Evolutionary conservation across 2,888 invertebrate genomes (phyloP), one percentile per base, ranked within the genome.

Genomic region (Lepidocyrtinus sp.): DNA sequence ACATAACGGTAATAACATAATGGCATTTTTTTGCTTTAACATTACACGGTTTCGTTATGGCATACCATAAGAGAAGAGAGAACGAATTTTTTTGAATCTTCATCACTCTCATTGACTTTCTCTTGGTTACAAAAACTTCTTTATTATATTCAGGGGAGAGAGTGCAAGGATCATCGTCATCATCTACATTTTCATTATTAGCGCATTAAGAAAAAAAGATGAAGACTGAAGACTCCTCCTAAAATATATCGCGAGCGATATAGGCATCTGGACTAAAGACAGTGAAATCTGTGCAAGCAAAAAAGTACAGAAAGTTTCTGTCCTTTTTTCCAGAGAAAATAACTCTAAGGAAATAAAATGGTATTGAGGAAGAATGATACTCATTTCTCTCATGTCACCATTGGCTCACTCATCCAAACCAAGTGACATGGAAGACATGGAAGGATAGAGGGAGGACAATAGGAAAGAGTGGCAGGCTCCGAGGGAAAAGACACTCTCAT

Each of bases 301-400:
- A 12, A 12, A 36, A 36, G 36, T 9, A 36, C 36, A 36, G 12
- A 36, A 36, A 36, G 7, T 36, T 36, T n/a, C n/a, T 36, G 36
- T 36, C n/a, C n/a, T n/a, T n/a, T 36, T n/a, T 17, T 55, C 5
- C 55, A 55, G 55, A 55, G 17, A 55, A 55, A 55, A 17, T 55
- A 17, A 55, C 15, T 55, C n/a, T n/a, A 17, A n/a, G 55, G 55
- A 55, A 55, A 55, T 55, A 55, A 55, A 55, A 55, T 36, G 55
- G 55, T 55, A 55, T 55, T 55, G 7, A n/a, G 17, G n/a, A 78
- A 68, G 72, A 73, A 78, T 78, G 78, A 25, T 63, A 62, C 62
- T 67, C 78, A 78, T 78, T 78, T 78, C 78, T 78, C 78, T 72
- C 67, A 24, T 72, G 77, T 77, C 77, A 71, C 64, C 65, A 77